These are phyloP conservation scores for Oreortyx pictus DNA, from an alignment of 2,797 vertebrate genomes.

Conservation along the genomic window DNA sequence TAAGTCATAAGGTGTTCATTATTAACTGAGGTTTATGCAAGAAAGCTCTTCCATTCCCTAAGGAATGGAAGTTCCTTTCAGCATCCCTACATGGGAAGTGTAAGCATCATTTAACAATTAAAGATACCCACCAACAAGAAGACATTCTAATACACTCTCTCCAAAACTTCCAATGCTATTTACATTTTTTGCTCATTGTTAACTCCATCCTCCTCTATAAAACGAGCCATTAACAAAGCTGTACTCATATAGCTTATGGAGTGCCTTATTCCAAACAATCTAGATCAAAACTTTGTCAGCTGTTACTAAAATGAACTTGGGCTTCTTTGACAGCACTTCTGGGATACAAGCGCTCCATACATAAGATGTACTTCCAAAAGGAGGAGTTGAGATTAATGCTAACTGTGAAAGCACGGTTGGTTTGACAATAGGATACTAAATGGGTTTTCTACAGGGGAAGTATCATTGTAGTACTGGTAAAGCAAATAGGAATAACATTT, in stretches of 20 bases:
- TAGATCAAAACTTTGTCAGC: accelerated
- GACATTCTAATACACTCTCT: not conserved
- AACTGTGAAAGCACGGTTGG: not conserved
- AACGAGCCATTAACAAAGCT: not conserved
- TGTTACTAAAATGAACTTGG: not conserved
- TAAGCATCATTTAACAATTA: not conserved
- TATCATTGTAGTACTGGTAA: not conserved
- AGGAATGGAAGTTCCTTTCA: not conserved
- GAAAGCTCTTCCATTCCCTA: not conserved
- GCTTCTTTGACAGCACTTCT: not conserved
- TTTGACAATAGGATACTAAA: not conserved
- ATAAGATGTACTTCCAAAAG: not conserved
- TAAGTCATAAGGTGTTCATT: not conserved
- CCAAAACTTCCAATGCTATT: not conserved
- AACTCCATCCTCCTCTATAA: not conserved
- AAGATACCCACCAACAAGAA: not conserved
- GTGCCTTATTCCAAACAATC: not conserved
- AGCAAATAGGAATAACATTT: not conserved
- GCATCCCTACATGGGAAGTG: not conserved
- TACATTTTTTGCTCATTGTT: not conserved
- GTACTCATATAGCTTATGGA: accelerated
- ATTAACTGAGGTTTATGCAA: not conserved
- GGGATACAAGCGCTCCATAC: not conserved
- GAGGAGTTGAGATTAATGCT: not conserved
- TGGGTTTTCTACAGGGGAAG: not conserved